Percentiles rank a stretch among this genome's conserved stretches.
phyloP scores from a whole-genome alignment of 2,113 vertebrate genomes.

The Corapipo altera region DNA sequence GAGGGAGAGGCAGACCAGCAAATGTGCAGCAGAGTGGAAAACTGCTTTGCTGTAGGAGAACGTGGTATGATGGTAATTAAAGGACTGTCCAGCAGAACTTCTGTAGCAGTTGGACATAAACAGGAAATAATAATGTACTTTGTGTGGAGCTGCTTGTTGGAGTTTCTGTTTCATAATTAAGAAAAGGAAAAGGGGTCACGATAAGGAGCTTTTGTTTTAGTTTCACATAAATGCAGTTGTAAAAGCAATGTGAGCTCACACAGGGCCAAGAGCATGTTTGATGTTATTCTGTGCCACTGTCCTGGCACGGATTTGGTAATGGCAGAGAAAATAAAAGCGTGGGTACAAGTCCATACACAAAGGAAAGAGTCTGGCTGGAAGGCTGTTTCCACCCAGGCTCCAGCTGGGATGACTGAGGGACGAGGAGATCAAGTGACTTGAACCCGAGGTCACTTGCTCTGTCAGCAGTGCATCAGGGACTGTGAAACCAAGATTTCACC shows the following conservation, averaged over 20 bases:
- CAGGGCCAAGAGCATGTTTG: rapidly evolving
- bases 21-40: not conserved
- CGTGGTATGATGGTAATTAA: rapidly evolving
- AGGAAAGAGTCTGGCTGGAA: not conserved
- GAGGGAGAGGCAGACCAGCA: not conserved
- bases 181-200: not conserved
- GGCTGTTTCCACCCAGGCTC: not conserved
- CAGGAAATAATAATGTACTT: not conserved
- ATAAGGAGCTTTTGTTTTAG: not conserved
- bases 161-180: not conserved
- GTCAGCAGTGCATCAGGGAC: slow-evolving; percentile 46
- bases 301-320: not conserved
- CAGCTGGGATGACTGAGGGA: slow-evolving; percentile 41
- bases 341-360: not conserved
- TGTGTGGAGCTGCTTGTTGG: not conserved
- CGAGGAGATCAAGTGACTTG: slow-evolving; percentile 38
- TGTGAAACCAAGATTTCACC: slow-evolving; percentile 48
- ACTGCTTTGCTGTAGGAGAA: not conserved
- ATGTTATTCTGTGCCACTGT: not conserved
- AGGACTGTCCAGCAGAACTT: not conserved
- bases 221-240: not conserved
- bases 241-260: not conserved
- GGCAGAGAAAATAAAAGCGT: not conserved
- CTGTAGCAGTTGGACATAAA: not conserved
- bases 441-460: slow-evolving; percentile 34